Evolutionary conservation across 1,140 invertebrate species (phyloP), one percentile per base, ranked within the genome.

Genomic region (Trichonephila clavata): DNA sequence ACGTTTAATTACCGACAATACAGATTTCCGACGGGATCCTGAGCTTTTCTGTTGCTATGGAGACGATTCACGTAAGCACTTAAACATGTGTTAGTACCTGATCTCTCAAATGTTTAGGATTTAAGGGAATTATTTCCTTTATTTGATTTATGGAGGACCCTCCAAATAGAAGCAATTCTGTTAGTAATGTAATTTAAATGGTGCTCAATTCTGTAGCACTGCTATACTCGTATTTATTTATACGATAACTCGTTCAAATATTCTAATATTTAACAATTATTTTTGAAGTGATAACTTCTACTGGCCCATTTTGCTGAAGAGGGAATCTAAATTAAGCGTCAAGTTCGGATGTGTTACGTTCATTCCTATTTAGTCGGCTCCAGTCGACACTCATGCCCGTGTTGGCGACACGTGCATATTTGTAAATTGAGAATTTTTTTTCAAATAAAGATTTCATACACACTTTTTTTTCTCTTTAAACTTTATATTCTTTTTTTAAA

Each of bases 81-180:
- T 32, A 27, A 63, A 86, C 84, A 86, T 63, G 84, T 86, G 84
- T 86, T 63, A 63, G 24, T 86, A 63, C 81, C 81, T 50, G 50
- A 39, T 13, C 18, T 77, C 27, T 77, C 16, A 3, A 14, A 39
- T 77, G 71, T 77, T 39, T 27, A 18, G 71, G 14, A 32, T 32
- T 77, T 18, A 32, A 77, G 14, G 27, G 16, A 18, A 18, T 39
- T 77, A 77, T 39, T 77, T 77, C 71, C 39, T 77, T 27, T 39
- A 32, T 77, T 77, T 14, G 6, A 39, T 77, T 77, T 77, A 77
- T 32, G 27, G 18, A 39, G 32, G 32, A 32, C 18, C 13, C 10
- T 77, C 39, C 14, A 77, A 32, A 27, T 7, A 14, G 27, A 77
- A 77, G 32, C 71, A 10, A 13, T 50, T 77, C 6, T 20, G 32